Percentiles rank a stretch among this genome's conserved stretches.
Conservation (phyloP, 2,888 invertebrate species). For the Microchrysa polita region DNA sequence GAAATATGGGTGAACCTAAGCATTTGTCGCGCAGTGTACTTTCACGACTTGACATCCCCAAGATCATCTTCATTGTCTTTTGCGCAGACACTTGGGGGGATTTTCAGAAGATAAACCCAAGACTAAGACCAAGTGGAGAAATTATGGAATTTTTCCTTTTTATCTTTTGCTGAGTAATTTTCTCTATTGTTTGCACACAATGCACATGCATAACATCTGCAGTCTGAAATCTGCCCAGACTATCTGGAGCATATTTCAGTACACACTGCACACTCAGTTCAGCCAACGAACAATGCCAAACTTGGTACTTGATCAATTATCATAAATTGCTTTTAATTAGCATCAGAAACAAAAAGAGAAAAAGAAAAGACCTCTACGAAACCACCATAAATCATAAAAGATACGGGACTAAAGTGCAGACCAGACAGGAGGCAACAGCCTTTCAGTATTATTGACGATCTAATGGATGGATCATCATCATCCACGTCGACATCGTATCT, state of each 20-base stretch:
- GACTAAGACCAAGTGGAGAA: background rate
- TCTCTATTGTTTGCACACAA: background rate
- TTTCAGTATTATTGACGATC: background rate
- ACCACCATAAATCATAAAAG: background rate
- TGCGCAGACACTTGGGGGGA: too few species aligned
- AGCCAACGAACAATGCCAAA: background rate
- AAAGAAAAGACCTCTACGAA: too few species aligned
- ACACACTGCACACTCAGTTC: too few species aligned
- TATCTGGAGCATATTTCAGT: too few species aligned
- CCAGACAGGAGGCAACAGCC: background rate
- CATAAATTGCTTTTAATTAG: conserved; percentile 40
- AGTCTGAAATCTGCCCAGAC: too few species aligned
- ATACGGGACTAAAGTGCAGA: conserved; percentile 29
- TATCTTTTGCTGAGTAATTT: background rate
- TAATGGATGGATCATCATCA: too few species aligned
- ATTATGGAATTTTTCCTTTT: too few species aligned
- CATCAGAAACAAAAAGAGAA: conserved; percentile 1
- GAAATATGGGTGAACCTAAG: too few species aligned
- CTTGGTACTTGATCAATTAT: conserved; percentile 18
- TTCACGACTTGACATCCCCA: too few species aligned
- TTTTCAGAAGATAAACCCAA: background rate
- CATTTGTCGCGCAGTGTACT: too few species aligned
- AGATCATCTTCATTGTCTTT: background rate
- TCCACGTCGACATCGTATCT: too few species aligned
- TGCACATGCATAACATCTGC: background rate